These are phyloP conservation scores for Leucophora obtusa DNA, from an alignment of 2,888 invertebrate genomes.

Conservation along the genomic window DNA sequence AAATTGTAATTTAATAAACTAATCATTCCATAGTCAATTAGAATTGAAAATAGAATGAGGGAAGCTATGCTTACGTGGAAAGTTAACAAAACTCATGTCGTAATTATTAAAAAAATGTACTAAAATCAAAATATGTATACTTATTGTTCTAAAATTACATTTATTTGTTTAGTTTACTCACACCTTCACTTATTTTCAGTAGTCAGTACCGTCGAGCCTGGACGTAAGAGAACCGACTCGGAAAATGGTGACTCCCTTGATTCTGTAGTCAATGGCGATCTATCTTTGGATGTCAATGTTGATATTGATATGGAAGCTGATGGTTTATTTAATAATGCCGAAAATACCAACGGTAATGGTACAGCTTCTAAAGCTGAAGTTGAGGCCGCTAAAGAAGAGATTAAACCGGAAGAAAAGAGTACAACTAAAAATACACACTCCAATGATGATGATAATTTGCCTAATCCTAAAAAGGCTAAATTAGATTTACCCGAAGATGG, in stretches of 20 bases:
- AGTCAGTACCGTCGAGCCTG: slow-evolving; percentile 87
- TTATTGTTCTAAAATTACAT: too few relatives aligned
- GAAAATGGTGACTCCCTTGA: slow-evolving; percentile 84
- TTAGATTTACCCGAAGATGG: slow-evolving; percentile 70
- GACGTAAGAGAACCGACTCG: slow-evolving; percentile 82
- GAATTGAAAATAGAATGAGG: too few relatives aligned
- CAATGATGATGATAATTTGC: slow-evolving; percentile 75
- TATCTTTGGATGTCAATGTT: slow-evolving; percentile 80
- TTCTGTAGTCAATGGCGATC: slow-evolving; percentile 79
- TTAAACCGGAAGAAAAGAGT: slow-evolving; percentile 53
- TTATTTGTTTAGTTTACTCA: slow-evolving; percentile 30
- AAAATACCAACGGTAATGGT: slow-evolving; percentile 73
- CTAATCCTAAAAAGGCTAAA: slow-evolving; percentile 79
- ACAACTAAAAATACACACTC: slow-evolving; percentile 61
- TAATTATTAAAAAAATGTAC: too few relatives aligned
- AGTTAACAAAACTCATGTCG: too few relatives aligned
- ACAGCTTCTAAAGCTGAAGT: slow-evolving; percentile 60
- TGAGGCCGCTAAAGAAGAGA: slow-evolving; percentile 50
- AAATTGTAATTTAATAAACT: too few relatives aligned
- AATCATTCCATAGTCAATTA: too few relatives aligned
- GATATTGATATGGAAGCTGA: slow-evolving; percentile 81
- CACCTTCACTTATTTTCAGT: slow-evolving; percentile 79
- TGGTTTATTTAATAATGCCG: slow-evolving; percentile 73
- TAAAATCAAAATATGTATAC: too few relatives aligned
- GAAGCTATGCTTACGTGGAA: too few relatives aligned